phyloP scores from a whole-genome alignment of 1,140 invertebrate species.

The Whitmania pigra region DNA sequence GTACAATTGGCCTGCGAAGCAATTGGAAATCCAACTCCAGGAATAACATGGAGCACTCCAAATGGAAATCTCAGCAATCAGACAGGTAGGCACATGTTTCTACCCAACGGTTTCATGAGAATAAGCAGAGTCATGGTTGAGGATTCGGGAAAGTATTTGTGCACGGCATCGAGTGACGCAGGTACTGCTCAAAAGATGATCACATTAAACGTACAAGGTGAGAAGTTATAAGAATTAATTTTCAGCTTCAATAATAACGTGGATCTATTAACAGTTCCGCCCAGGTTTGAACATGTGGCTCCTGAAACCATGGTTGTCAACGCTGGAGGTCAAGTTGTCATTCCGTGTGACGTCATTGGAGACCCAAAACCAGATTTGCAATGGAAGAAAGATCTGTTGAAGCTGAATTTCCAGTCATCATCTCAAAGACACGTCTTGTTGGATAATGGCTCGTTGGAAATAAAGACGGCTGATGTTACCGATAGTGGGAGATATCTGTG shows the following conservation, averaged over 20 bases:
- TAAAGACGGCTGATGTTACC: slow-evolving; percentile 22
- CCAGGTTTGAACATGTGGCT: slow-evolving; percentile 69
- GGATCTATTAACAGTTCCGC: slow-evolving; percentile 51
- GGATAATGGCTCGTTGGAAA: slow-evolving; percentile 11
- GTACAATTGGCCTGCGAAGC: slow-evolving; percentile 36
- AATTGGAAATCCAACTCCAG: slow-evolving; percentile 36
- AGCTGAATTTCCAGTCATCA: slow-evolving; percentile 28
- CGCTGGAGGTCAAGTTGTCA: slow-evolving; percentile 48
- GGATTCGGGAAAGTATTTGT: slow-evolving; percentile 46
- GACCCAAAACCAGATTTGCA: slow-evolving; percentile 41
- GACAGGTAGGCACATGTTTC: slow-evolving; percentile 16
- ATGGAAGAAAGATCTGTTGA: slow-evolving; percentile 37
- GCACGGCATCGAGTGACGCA: slow-evolving; percentile 43
- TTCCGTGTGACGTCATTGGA: slow-evolving; percentile 44
- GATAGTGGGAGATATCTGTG: slow-evolving; percentile 43
- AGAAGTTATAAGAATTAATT: slow-evolving; percentile 28
- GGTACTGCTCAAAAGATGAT: slow-evolving; percentile 39
- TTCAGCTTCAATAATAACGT: slow-evolving; percentile 24
- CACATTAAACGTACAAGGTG: slow-evolving; percentile 39
- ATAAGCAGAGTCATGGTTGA: slow-evolving; percentile 28
- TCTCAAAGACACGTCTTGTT: slow-evolving; percentile 15
- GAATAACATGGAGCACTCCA: slow-evolving; percentile 37
- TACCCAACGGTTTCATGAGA: slow-evolving; percentile 24
- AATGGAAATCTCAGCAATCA: slow-evolving; percentile 15
- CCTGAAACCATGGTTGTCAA: slow-evolving; percentile 86